These are phyloP conservation scores for Hafferia zeledoni DNA, from an alignment of 2,797 vertebrate species.

Conservation along the genomic window DNA sequence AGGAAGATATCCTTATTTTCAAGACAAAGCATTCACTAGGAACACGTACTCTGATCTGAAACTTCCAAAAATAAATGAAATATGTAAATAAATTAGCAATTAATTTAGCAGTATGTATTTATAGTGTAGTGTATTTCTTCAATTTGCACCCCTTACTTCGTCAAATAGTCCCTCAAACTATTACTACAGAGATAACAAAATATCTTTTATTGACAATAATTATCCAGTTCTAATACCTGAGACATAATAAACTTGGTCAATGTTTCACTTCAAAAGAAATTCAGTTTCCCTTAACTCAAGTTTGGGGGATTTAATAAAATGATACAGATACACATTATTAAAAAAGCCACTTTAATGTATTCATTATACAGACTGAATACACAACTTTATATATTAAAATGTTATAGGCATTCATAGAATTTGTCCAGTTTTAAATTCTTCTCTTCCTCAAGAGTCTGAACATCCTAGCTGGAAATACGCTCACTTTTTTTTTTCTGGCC, in stretches of 20 bases:
- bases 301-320: neutral
- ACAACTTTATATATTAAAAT: neutral
- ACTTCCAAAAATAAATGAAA: neutral
- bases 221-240: neutral
- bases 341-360: neutral
- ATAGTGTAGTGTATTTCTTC: neutral
- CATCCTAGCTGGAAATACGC: neutral
- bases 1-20: neutral
- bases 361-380: neutral
- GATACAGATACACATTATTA: neutral
- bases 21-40: neutral
- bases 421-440: neutral
- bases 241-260: neutral
- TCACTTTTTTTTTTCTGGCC: neutral
- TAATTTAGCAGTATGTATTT: neutral
- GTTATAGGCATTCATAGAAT: neutral
- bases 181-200: neutral
- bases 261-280: neutral
- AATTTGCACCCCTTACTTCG: neutral
- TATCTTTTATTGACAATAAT: neutral
- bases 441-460: neutral
- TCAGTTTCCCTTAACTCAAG: neutral
- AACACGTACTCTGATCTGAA: neutral
- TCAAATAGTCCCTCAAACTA: neutral
- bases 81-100: neutral